Base-by-base conservation (phyloP, 2,888 invertebrate species). In the Phaonia tiefii region DNA sequence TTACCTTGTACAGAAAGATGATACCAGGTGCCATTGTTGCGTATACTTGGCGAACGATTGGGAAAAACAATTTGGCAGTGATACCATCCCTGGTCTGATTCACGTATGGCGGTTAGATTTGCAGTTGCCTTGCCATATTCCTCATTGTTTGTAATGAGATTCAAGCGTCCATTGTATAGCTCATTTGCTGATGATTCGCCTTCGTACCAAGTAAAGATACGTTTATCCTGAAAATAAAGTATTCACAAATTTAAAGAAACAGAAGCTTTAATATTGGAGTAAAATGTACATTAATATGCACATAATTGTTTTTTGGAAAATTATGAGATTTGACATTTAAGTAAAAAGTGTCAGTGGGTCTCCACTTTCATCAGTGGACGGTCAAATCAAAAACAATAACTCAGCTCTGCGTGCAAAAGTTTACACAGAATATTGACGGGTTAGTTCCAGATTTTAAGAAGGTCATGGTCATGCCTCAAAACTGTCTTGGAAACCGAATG, bases 41-140 rank as follows among this genome's bases (percentile, higher is more conserved):
- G 93, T 31, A 94, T 93, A 84, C 95, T 95, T n/a, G 97, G 96
- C 72, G 95, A 94, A 86, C 97, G 94, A 91, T 97, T 97, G 80
- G 97, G 95, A 90, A 97, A 97, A 87, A 95, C 93, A 83, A 98
- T 95, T 88, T 94, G 94, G 91, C 98, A 98, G 91, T 97, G 96
- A 91, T 96, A 98, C 93, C 96, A 96, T 84, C 98, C 98, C 87
- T 95, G 95, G 91, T 98, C 98, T 67, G 95, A 94, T 91, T 97
- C 97, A 83, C 96, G 93, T 86, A 98, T 96, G 84, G 96, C 94
- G 75, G 96, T 96, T 84, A 98, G 92, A 92, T 97, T 97, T 86
- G 97, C 93, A 84, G 92, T 92, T 20, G 94, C 95, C 79, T 92
- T 92, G 80, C 93, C 94, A 66, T 92, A 92, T 15, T 91, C 90